Conservation (phyloP, 1,140 invertebrate species). For the Littorina saxatilis region DNA sequence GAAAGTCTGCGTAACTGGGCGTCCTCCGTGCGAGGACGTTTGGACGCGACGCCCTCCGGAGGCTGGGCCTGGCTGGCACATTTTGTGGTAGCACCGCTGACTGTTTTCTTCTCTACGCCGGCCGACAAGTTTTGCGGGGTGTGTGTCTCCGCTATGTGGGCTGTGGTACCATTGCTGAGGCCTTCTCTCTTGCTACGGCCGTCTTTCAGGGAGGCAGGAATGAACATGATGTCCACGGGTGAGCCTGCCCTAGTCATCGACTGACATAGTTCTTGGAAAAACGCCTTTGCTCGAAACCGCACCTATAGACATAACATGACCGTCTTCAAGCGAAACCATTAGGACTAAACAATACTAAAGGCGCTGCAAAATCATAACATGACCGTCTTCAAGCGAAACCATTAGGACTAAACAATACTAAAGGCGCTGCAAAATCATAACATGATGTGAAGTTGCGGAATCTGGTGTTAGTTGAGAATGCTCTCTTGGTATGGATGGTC, state of each 20-base stretch:
- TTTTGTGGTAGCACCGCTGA: not conserved
- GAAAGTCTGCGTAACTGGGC: slow-evolving; percentile 23
- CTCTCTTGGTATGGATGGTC: too few species aligned
- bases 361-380: too few species aligned
- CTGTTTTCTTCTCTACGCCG: not conserved
- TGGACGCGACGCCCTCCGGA: slow-evolving; percentile 6
- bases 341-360: too few species aligned
- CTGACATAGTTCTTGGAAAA: slow-evolving; percentile 74
- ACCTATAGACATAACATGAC: slow-evolving; percentile 57
- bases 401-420: too few species aligned
- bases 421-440: too few species aligned
- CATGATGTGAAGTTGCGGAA: too few species aligned
- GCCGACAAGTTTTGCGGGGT: not conserved
- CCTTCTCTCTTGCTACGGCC: slow-evolving; percentile 33
- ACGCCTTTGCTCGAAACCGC: slow-evolving; percentile 67
- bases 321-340: too few species aligned
- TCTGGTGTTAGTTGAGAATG: too few species aligned
- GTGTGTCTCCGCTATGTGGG: not conserved
- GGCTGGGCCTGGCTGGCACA: not conserved
- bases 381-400: too few species aligned
- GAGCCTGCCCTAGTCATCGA: slow-evolving; percentile 41
- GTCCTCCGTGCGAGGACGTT: slow-evolving; percentile 19
- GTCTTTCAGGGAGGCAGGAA: slow-evolving; percentile 56
- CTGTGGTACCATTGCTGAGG: slow-evolving; percentile 9
- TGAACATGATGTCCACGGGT: slow-evolving; percentile 50